Conservation (phyloP, 2,113 vertebrate species). For the Semicossyphus pulcher region DNA sequence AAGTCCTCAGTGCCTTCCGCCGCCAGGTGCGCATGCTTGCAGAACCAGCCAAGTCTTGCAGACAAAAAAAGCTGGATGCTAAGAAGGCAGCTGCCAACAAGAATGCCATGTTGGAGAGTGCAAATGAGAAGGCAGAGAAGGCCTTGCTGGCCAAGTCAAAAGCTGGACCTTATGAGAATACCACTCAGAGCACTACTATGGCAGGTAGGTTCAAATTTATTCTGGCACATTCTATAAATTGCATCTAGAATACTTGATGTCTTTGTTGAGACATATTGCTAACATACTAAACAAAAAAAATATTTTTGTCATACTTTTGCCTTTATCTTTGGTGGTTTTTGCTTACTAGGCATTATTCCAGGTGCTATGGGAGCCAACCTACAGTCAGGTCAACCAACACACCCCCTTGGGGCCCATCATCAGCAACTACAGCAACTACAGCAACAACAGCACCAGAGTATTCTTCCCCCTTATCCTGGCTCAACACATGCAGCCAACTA, state of each 20-base stretch:
- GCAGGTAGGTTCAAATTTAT: conserved; percentile 72
- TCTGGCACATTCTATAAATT: neutral
- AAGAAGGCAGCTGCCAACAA: conserved; percentile 92
- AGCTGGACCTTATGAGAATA: conserved; percentile 82
- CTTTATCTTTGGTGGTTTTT: neutral
- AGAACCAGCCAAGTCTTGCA: conserved; percentile 93
- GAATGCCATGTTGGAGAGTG: conserved; percentile 86
- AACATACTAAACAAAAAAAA: neutral
- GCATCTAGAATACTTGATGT: neutral
- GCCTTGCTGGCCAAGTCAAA: conserved; percentile 86
- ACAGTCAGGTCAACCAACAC: conserved; percentile 74
- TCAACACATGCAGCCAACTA: conserved; percentile 84
- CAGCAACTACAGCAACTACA: conserved; percentile 64
- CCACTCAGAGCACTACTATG: conserved; percentile 56
- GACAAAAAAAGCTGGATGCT: conserved; percentile 94
- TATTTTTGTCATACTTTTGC: neutral
- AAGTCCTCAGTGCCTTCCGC: conserved; percentile 93
- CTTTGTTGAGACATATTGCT: neutral
- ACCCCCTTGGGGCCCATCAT: conserved; percentile 73
- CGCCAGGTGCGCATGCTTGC: conserved; percentile 94
- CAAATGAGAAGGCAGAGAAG: conserved; percentile 88
- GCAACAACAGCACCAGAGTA: conserved; percentile 81
- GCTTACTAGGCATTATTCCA: conserved; percentile 67
- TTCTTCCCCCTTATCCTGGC: conserved; percentile 80
- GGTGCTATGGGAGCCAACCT: conserved; percentile 63